Conservation (phyloP, 2,888 invertebrate species). For the Oeneis ivallda region DNA sequence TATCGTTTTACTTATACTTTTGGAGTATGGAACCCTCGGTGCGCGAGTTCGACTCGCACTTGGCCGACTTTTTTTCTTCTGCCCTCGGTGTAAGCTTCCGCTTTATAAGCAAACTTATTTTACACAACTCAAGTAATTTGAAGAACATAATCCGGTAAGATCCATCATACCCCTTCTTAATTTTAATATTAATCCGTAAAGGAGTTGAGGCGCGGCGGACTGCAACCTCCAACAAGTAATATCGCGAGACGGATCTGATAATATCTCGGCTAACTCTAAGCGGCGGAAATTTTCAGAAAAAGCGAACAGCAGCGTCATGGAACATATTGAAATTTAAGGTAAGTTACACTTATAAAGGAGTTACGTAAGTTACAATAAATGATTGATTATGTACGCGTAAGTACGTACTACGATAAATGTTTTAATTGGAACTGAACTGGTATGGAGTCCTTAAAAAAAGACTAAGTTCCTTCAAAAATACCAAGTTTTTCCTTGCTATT, state of each 20-base stretch:
- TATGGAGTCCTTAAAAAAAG: too few species aligned
- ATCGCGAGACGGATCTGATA: constrained; percentile 16
- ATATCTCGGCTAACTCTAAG: constrained; percentile 15
- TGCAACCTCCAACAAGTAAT: constrained; percentile 10
- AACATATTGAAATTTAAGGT: not conserved
- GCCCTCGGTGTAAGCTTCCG: not conserved
- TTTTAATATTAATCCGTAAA: constrained; percentile 9
- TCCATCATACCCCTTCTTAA: constrained; percentile 14
- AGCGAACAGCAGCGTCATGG: not conserved
- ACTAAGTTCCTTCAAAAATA: too few species aligned
- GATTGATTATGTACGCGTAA: too few species aligned
- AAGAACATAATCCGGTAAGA: not conserved
- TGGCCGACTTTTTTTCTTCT: too few species aligned
- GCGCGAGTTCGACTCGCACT: too few species aligned
- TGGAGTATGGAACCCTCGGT: too few species aligned
- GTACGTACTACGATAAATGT: too few species aligned
- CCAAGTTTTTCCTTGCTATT: too few species aligned
- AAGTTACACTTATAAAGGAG: not conserved
- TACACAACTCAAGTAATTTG: constrained; percentile 1
- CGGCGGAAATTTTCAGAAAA: constrained; percentile 8
- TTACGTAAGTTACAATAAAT: too few species aligned
- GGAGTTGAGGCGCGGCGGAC: not conserved
- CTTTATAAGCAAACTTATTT: constrained; percentile 1
- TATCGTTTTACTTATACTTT: too few species aligned
- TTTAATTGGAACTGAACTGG: too few species aligned